These are phyloP conservation scores for Exephanes ischioxanthus DNA, from an alignment of 2,888 invertebrate species.

Conservation along the genomic window DNA sequence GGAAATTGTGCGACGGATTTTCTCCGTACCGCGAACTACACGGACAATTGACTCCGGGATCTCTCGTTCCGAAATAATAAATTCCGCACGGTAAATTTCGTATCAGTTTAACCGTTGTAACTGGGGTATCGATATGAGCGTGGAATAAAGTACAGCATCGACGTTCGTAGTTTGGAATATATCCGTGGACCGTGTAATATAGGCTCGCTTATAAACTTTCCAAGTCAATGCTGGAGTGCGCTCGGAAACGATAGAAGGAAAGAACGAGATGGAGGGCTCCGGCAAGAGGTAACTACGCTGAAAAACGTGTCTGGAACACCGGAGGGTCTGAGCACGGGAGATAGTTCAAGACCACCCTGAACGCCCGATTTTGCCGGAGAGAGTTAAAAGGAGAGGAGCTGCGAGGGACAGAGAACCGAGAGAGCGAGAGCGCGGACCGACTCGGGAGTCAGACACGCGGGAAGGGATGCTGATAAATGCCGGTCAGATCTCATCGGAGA, in stretches of 20 bases:
- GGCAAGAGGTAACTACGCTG: conserved; percentile 55
- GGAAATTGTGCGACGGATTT: conserved; percentile 24
- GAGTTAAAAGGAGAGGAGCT: conserved; percentile 44
- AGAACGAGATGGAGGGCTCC: conserved; percentile 26
- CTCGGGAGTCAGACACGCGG: conserved; percentile 51
- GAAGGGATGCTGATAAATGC: conserved; percentile 69
- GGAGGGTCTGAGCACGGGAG: conserved; percentile 51
- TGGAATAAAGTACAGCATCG: conserved; percentile 4
- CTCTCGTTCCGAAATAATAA: conserved; percentile 11
- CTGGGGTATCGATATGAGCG: conserved; percentile 1
- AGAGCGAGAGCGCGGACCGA: conserved; percentile 38
- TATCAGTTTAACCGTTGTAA: conserved; percentile 8
- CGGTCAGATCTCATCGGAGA: conserved; percentile 69
- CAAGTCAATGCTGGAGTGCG: conserved; percentile 53
- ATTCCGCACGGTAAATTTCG: background rate
- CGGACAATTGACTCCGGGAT: conserved; percentile 51
- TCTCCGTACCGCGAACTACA: conserved; percentile 14
- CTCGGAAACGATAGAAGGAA: conserved; percentile 33
- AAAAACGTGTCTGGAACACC: conserved; percentile 62
- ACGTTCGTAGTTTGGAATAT: conserved; percentile 23
- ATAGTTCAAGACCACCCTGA: conserved; percentile 51
- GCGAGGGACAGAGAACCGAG: background rate
- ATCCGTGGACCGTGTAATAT: conserved; percentile 26
- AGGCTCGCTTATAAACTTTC: conserved; percentile 54
- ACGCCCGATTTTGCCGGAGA: conserved; percentile 53